phyloP scores from a whole-genome alignment of 2,797 vertebrate species.

The Catamblyrhynchus diadema region DNA sequence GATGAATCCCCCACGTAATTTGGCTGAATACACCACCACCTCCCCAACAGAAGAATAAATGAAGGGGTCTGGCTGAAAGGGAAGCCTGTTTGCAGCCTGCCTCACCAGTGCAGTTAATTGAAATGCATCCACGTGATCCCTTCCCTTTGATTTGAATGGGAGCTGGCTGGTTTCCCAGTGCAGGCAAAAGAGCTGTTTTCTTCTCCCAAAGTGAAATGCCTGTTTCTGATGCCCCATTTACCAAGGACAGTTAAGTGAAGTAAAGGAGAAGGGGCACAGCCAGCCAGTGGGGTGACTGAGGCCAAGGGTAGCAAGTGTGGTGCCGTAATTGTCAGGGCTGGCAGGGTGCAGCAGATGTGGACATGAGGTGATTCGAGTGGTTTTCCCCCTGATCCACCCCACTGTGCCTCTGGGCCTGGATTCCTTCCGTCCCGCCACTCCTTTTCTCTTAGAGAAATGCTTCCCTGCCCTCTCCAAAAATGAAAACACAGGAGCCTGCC shows the following conservation, averaged over 20 bases:
- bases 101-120: not conserved
- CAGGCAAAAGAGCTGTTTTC: not conserved
- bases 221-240: not conserved
- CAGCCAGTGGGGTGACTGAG: not conserved
- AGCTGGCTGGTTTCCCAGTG: not conserved
- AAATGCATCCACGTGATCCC: not conserved
- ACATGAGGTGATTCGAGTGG: fast-evolving
- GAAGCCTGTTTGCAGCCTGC: not conserved
- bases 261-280: not conserved
- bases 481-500: not conserved
- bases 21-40: not conserved
- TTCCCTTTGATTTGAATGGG: not conserved
- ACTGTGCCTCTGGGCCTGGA: not conserved
- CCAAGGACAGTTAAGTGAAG: fast-evolving
- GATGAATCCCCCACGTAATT: not conserved
- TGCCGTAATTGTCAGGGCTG: not conserved
- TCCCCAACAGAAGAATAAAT: not conserved
- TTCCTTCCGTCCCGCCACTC: not conserved
- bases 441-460: not conserved
- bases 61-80: not conserved
- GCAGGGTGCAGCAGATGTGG: not conserved
- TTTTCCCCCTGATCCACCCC: not conserved
- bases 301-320: fast-evolving
- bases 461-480: not conserved
- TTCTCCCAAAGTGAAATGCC: not conserved